phyloP scores from a whole-genome alignment of 2,888 invertebrate genomes.

The Cheilosia soror region DNA sequence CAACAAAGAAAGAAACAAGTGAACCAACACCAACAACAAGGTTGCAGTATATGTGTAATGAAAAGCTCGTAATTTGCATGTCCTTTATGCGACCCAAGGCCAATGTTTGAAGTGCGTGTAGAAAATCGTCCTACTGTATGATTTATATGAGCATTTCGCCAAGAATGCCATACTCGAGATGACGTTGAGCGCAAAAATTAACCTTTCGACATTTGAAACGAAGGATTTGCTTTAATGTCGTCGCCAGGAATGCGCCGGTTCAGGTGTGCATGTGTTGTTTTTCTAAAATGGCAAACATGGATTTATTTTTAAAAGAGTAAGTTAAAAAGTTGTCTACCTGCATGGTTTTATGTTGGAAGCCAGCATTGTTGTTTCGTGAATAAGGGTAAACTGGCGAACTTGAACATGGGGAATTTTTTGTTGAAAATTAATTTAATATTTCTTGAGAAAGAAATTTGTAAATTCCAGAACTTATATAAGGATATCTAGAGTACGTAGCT shows the following conservation, averaged over 20 bases:
- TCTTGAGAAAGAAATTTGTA: background rate
- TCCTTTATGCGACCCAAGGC: background rate
- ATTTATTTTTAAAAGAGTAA: too few relatives aligned
- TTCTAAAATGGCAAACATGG: too few relatives aligned
- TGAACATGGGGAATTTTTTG: too few relatives aligned
- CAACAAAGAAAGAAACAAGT: background rate
- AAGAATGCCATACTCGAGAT: background rate
- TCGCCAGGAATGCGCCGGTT: background rate
- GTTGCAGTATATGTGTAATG: background rate
- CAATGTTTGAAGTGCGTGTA: background rate
- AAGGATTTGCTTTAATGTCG: background rate
- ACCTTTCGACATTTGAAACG: background rate
- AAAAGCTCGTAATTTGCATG: slow-evolving; percentile 2
- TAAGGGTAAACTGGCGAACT: too few relatives aligned
- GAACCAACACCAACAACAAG: background rate
- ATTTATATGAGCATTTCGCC: background rate
- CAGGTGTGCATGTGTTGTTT: background rate
- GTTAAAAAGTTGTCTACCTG: too few relatives aligned
- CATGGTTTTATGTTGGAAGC: too few relatives aligned
- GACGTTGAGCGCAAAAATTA: slow-evolving; percentile 3
- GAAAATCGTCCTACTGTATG: slow-evolving; percentile 3
- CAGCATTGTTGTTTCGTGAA: too few relatives aligned
- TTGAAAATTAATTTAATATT: background rate
- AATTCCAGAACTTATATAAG: too few relatives aligned
- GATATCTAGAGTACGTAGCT: too few relatives aligned